Percentiles rank a stretch among this genome's conserved stretches.
phyloP scores from a whole-genome alignment of 92 coral and sea anemone genomes.

The Diadumene lineata region DNA sequence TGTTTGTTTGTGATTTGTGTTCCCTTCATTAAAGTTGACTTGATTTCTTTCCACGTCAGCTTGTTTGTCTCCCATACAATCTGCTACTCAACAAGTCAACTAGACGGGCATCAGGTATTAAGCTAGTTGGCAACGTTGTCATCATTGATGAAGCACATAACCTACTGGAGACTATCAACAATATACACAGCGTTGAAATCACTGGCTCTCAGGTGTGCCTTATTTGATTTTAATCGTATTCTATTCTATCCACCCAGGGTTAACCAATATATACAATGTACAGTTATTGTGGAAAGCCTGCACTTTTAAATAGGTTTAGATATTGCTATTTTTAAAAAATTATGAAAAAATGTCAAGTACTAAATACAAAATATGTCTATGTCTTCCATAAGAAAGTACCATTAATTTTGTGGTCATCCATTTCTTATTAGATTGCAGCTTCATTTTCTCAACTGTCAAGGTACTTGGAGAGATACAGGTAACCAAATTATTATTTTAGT shows the following conservation, averaged over 20 bases:
- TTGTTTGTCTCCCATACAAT: slow-evolving; percentile 94
- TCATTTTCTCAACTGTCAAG: slow-evolving; percentile 90
- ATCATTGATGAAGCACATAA: slow-evolving; percentile 97
- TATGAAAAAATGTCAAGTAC: too few relatives aligned
- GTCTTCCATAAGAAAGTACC: too few relatives aligned
- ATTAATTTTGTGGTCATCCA: neutral
- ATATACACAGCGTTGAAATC: slow-evolving; percentile 83
- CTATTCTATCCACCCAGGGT: too few relatives aligned
- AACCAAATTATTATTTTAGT: neutral
- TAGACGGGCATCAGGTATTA: slow-evolving; percentile 93
- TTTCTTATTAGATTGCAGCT: slow-evolving; percentile 63
- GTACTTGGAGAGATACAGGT: slow-evolving; percentile 90
- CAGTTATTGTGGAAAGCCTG: too few relatives aligned
- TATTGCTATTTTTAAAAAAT: too few relatives aligned
- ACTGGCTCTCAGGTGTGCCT: slow-evolving; percentile 79
- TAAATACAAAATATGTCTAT: too few relatives aligned
- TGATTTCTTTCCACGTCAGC: too few relatives aligned
- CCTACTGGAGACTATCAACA: slow-evolving; percentile 92
- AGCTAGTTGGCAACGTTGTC: slow-evolving; percentile 76
- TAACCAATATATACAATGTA: too few relatives aligned
- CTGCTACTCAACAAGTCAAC: slow-evolving; percentile 86
- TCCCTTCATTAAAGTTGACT: too few relatives aligned
- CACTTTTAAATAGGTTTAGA: too few relatives aligned
- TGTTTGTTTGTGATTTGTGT: too few relatives aligned
- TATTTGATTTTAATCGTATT: too few relatives aligned